Base-by-base conservation (phyloP, 2,888 invertebrate species). In the Hirtodrosophila cameraria region DNA sequence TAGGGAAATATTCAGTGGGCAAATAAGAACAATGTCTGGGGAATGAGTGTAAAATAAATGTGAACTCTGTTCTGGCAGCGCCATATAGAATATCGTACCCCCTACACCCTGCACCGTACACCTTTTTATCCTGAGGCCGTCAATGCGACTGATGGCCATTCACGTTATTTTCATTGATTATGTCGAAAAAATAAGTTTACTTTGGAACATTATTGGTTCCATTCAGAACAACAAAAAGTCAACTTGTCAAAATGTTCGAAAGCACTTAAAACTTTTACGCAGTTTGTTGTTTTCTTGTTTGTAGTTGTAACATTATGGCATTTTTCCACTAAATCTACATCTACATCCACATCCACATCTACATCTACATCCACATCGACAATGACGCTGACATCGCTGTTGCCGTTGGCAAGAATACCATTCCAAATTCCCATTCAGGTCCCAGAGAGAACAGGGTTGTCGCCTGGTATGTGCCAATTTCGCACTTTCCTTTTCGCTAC, bases 191-290 rank as follows among this genome's bases (percentile, higher is more conserved):
- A 83, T 73, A 79, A 79, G 80, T 79, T 75, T 83, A 52, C 74
- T 65, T 73, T 79, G 53, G 35, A 63, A 52, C 76, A 70, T 83
- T 83, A 83, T 83, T 83, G 80, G 74, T 64, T 49, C 57, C 58
- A 79, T 79, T 79, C 64, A 63, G 43, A 74, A 54, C 68, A 79
- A 82, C 74, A 76, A 71, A 76, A 69, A 83, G 81, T 68, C 74
- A 81, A 77, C 77, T 80, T 83, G 80, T 83, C 80, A 83, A 80
- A 83, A 80, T 80, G 81, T 74, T 80, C 71, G 60, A 80, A 83
- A 80, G 80, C 81, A 80, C 84, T 80, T 83, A 80, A 83, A 80
- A 80, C 66, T 80, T 80, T 83, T 66, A 71, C 77, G 68, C 80
- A 80, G 55, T 68, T 63, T 59, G 61, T 46, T 79, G 53, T 67